phyloP scores from a whole-genome alignment of 2,888 invertebrate species.

The Oscheius sp. region DNA sequence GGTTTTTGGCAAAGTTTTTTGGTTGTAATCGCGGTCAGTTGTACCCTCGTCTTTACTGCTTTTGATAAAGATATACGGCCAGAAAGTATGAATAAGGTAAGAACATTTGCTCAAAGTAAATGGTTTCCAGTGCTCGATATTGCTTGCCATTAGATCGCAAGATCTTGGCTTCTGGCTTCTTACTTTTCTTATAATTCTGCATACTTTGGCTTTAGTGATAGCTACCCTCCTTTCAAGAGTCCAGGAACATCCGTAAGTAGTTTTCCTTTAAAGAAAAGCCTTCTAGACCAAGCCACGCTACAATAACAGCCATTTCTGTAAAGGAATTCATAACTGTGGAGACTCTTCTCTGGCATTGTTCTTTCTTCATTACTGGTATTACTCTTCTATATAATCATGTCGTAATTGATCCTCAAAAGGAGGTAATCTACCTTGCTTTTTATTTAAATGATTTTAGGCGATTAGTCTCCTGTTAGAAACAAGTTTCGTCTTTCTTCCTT shows the following conservation, averaged over 20 bases:
- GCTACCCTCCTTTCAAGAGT: constrained; percentile 34
- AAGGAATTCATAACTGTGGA: constrained; percentile 54
- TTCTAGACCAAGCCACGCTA: constrained; percentile 18
- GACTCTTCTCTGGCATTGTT: constrained; percentile 48
- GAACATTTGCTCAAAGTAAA: not conserved
- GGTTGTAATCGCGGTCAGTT: constrained; percentile 43
- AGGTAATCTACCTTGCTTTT: constrained; percentile 36
- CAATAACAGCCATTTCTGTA: constrained; percentile 38
- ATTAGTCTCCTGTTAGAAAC: constrained; percentile 43
- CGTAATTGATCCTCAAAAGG: constrained; percentile 46
- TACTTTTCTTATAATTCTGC: constrained; percentile 49
- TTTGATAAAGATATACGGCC: constrained; percentile 48
- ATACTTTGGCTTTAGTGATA: constrained; percentile 40
- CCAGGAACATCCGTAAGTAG: constrained; percentile 42
- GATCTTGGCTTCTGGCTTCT: constrained; percentile 47
- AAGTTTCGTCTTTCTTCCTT: constrained; percentile 48
- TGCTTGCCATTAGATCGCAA: constrained; percentile 48
- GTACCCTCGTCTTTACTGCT: constrained; percentile 54
- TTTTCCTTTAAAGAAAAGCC: not conserved
- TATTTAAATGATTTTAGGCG: constrained; percentile 17
- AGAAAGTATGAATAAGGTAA: constrained; percentile 47
- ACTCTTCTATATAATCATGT: constrained; percentile 49
- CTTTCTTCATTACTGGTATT: constrained; percentile 50
- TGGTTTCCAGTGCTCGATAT: constrained; percentile 49
- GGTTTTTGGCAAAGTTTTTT: constrained; percentile 56